phyloP scores from a whole-genome alignment of 2,113 vertebrate genomes.

The Columbina picui region DNA sequence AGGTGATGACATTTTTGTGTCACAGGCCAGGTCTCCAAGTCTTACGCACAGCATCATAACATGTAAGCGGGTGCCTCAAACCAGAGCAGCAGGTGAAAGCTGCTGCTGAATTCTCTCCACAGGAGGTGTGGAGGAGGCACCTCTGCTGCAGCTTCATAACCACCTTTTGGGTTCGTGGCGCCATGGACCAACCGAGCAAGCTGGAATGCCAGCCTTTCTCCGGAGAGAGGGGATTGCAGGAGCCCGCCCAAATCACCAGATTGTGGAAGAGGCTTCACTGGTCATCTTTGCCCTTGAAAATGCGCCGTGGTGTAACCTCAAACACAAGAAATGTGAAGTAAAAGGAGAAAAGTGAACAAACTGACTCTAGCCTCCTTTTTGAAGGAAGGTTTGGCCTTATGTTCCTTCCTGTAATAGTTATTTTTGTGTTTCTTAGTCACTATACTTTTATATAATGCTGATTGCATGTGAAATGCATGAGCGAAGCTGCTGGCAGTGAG shows the following conservation, averaged over 20 bases:
- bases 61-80: not conserved
- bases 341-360: not conserved
- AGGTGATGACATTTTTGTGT: not conserved
- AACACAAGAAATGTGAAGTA: not conserved
- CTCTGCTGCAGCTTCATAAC: not conserved
- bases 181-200: not conserved
- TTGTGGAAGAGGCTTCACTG: not conserved
- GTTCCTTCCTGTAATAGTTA: not conserved
- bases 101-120: not conserved
- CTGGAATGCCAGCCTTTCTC: not conserved
- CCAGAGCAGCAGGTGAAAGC: not conserved
- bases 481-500: not conserved
- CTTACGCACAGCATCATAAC: rapidly evolving
- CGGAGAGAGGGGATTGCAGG: rapidly evolving
- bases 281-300: not conserved
- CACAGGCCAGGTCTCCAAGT: not conserved
- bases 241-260: not conserved
- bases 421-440: slow-evolving; percentile 10
- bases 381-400: not conserved
- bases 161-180: not conserved
- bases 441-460: not conserved
- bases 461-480: slow-evolving; percentile 21
- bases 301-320: not conserved
- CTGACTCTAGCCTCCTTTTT: not conserved
- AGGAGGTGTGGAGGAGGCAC: not conserved